These are phyloP conservation scores for Kryptolebias ocellatus DNA, from an alignment of 2,797 vertebrate genomes.

Conservation along the genomic window DNA sequence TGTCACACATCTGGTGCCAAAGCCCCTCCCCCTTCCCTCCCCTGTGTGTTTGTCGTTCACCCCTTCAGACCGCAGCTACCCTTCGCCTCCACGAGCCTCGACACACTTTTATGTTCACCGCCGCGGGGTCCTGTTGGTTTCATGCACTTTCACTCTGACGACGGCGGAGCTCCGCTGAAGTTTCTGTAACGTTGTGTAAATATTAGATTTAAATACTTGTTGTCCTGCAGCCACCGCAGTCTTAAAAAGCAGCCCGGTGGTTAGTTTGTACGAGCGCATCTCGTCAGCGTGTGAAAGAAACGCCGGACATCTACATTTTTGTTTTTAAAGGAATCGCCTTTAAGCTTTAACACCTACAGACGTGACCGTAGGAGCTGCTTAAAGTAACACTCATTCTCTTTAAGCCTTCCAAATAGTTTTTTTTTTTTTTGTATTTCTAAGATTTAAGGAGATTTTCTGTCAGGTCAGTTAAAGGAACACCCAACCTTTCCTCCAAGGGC, in stretches of 20 bases:
- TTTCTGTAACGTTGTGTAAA: conserved; percentile 37
- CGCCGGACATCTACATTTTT: background rate
- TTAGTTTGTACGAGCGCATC: background rate
- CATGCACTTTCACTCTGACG: conserved; percentile 63
- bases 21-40: conserved; percentile 34
- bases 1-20: conserved; percentile 39
- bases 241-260: background rate
- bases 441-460: conserved; percentile 9
- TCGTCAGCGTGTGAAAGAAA: conserved; percentile 22
- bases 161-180: conserved; percentile 25
- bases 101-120: conserved; percentile 53
- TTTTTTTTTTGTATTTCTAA: conserved; percentile 34
- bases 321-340: background rate
- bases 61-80: conserved; percentile 1
- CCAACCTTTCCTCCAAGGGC: background rate
- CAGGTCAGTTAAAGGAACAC: background rate
- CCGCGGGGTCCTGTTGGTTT: conserved; percentile 36
- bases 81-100: conserved; percentile 37
- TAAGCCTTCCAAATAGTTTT: conserved; percentile 1
- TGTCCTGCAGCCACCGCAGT: conserved; percentile 5
- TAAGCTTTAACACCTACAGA: conserved; percentile 9
- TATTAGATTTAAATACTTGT: conserved; percentile 19
- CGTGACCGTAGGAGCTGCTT: conserved; percentile 1
- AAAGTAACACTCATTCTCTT: conserved; percentile 15
- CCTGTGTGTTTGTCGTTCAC: conserved; percentile 13